Conservation (phyloP, 2,797 vertebrate species). For the Jordanella pulchra region DNA sequence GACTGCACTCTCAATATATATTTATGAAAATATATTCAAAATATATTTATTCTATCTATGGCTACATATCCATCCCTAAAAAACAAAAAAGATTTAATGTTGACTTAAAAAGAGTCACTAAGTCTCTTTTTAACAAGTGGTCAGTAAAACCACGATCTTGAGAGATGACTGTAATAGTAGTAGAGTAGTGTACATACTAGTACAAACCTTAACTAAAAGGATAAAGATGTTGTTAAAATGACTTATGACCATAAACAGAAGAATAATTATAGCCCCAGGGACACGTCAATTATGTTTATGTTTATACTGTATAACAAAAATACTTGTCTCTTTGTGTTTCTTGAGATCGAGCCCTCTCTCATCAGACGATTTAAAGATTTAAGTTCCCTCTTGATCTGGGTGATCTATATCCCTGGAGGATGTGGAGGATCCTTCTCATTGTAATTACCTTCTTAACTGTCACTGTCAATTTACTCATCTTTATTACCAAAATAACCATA, state of each 20-base stretch:
- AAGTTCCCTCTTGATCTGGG: constrained; percentile 18
- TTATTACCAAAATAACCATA: constrained; percentile 37
- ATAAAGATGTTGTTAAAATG: not conserved
- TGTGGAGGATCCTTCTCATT: constrained; percentile 36
- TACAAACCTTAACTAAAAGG: not conserved
- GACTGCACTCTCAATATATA: too few relatives aligned
- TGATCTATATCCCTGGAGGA: constrained; percentile 38
- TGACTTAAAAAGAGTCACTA: too few relatives aligned
- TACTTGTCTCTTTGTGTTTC: not conserved
- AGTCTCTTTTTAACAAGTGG: not conserved
- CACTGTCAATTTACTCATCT: constrained; percentile 49
- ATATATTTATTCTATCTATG: too few relatives aligned
- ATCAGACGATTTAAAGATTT: not conserved
- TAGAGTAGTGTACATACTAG: not conserved
- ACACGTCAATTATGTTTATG: not conserved
- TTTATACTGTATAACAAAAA: too few relatives aligned
- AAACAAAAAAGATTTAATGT: too few relatives aligned
- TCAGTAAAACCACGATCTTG: not conserved
- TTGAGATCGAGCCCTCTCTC: constrained; percentile 3
- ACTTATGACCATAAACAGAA: not conserved
- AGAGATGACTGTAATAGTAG: not conserved
- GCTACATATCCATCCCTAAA: too few relatives aligned
- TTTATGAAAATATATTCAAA: too few relatives aligned
- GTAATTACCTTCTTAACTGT: constrained; percentile 69
- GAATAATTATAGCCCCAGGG: not conserved